Evolutionary conservation across 2,888 invertebrate genomes (phyloP).

Genomic region (Melieria crassipennis): DNA sequence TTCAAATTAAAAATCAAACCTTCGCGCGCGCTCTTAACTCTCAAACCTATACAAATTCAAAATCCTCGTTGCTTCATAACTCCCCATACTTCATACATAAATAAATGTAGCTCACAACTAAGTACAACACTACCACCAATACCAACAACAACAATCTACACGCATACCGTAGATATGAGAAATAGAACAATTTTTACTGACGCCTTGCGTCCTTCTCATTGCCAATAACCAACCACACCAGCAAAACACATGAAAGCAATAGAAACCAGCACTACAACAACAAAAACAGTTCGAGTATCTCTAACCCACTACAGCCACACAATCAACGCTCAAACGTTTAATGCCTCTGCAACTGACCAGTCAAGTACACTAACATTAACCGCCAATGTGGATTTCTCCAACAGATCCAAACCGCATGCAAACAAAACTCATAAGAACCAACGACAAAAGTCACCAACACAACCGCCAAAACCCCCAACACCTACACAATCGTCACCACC

Average conservation of each 20-base stretch:
- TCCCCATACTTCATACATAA: conserved; percentile 11
- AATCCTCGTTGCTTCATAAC: no score
- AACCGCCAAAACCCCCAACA: conserved; percentile 37
- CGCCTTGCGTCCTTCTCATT: background rate
- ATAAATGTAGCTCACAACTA: background rate
- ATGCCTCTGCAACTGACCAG: conserved; percentile 51
- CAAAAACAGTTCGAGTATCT: conserved; percentile 12
- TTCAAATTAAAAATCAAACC: conserved; percentile 32
- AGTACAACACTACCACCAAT: conserved; percentile 5
- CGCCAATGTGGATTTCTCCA: conserved; percentile 60
- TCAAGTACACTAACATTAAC: conserved; percentile 55
- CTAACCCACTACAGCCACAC: background rate
- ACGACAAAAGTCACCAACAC: conserved; percentile 35
- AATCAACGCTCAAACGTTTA: background rate
- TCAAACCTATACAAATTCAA: conserved; percentile 8
- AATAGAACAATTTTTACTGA: background rate
- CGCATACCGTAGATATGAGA: conserved; percentile 31
- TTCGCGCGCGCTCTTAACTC: background rate
- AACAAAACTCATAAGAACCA: conserved; percentile 52
- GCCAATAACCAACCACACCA: no score
- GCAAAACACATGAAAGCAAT: no score
- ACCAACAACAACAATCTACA: conserved; percentile 44
- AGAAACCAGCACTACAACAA: conserved; percentile 49
- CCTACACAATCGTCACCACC: conserved; percentile 46
- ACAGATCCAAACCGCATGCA: conserved; percentile 62